phyloP scores from a whole-genome alignment of 2,888 invertebrate genomes.

The Drosophila nigritarsus region DNA sequence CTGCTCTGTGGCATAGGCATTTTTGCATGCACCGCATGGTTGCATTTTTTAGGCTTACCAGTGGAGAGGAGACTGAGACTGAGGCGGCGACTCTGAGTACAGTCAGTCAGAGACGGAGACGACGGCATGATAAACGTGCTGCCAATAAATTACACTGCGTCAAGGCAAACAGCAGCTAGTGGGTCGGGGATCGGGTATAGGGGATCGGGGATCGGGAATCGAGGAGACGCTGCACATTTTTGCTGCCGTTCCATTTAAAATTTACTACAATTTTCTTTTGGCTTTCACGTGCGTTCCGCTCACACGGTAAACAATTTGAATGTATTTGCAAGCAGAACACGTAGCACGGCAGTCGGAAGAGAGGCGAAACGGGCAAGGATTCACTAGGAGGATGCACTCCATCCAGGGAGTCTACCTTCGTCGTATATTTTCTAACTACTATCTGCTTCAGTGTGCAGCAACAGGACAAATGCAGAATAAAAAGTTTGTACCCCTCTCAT shows the following conservation, averaged over 20 bases:
- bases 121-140: conserved; percentile 80
- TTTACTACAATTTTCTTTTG: conserved; percentile 80
- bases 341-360: conserved; percentile 52
- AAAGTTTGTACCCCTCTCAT: conserved; percentile 53
- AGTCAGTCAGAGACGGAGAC: conserved; percentile 50
- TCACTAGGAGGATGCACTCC: conserved; percentile 66
- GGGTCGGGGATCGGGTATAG: background rate
- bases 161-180: conserved; percentile 60
- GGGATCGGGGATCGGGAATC: conserved; percentile 4
- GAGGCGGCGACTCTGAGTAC: conserved; percentile 26
- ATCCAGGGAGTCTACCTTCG: conserved; percentile 26
- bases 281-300: conserved; percentile 74
- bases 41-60: conserved; percentile 79
- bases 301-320: conserved; percentile 81
- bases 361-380: conserved; percentile 25
- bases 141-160: conserved; percentile 81
- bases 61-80: conserved; percentile 15
- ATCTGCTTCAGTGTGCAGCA: conserved; percentile 53
- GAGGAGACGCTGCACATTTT: conserved; percentile 67
- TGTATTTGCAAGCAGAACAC: conserved; percentile 76
- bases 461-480: conserved; percentile 79
- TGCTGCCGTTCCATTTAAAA: conserved; percentile 80
- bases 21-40: conserved; percentile 80
- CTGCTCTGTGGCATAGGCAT: conserved; percentile 69
- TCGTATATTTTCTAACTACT: conserved; percentile 7